A percentile compares a stretch with the other conserved stretches of the same genome.
Conservation (phyloP, 2,888 invertebrate genomes). For the Onchidella celtica region DNA sequence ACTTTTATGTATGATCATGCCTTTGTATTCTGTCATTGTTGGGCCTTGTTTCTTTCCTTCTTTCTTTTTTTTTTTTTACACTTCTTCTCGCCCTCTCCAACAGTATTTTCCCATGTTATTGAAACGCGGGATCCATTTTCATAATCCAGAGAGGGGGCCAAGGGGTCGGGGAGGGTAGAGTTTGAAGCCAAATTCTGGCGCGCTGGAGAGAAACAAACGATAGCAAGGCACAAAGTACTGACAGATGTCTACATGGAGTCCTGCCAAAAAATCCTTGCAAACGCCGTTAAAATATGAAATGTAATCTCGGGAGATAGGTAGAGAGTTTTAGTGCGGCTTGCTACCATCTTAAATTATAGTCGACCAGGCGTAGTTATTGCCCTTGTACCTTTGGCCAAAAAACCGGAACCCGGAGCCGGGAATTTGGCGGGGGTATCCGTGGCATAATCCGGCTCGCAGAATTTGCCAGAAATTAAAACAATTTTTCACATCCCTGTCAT, state of each 20-base stretch:
- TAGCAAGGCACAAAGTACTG: conserved; percentile 15
- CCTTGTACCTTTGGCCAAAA: not conserved
- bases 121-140: conserved; percentile 7
- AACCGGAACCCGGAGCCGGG: not conserved
- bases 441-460: not conserved
- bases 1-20: not conserved
- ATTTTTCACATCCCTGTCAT: conserved; percentile 14
- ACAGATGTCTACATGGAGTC: conserved; percentile 19
- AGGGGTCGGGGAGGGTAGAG: too few relatives aligned
- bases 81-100: not conserved
- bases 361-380: conserved; percentile 15
- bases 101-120: not conserved
- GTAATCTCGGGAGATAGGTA: conserved; percentile 16
- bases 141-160: not conserved
- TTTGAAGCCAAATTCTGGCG: too few relatives aligned
- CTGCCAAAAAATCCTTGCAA: not conserved
- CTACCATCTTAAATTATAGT: conserved; percentile 12
- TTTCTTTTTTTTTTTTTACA: not conserved
- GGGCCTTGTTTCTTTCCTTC: too few relatives aligned
- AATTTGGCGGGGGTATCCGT: not conserved
- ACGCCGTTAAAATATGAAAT: conserved; percentile 10
- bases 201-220: not conserved
- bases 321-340: not conserved
- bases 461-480: conserved; percentile 5
- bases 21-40: too few relatives aligned